Percentiles rank a stretch among this genome's conserved stretches.
Evolutionary conservation across 64 coral and sea anemone species (phyloP).

Genomic region (Pocillopora verrucosa): DNA sequence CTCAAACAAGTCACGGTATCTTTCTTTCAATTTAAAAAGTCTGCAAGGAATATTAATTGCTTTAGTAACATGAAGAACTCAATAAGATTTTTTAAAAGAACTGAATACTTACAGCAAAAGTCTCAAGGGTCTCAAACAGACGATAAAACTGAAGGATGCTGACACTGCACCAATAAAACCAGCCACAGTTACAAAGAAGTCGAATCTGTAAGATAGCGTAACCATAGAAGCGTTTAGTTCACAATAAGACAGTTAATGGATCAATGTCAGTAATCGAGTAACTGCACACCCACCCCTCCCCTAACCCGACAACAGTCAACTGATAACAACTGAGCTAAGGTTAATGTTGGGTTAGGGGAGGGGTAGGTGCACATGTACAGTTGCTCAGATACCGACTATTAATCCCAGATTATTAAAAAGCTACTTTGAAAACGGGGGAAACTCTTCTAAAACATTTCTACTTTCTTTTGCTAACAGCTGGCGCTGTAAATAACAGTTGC

Average conservation of each 20-base stretch:
- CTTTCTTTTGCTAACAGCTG: no score
- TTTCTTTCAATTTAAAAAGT: slow-evolving; percentile 82
- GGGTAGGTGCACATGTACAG: no score
- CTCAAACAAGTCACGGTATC: slow-evolving; percentile 92
- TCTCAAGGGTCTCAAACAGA: slow-evolving; percentile 81
- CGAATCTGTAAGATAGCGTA: slow-evolving; percentile 59
- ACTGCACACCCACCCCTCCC: no score
- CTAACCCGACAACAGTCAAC: no score
- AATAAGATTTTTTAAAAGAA: neutral
- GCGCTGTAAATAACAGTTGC: no score
- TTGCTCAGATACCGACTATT: no score
- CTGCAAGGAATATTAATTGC: slow-evolving; percentile 17
- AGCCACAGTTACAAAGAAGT: slow-evolving; percentile 85
- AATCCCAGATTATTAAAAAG: no score
- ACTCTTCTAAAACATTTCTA: no score
- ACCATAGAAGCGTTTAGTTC: neutral
- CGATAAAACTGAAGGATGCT: slow-evolving; percentile 69
- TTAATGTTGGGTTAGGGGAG: no score
- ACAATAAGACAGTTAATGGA: neutral
- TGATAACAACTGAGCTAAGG: no score
- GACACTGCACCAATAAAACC: slow-evolving; percentile 75
- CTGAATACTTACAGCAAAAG: slow-evolving; percentile 80
- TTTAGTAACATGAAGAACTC: neutral
- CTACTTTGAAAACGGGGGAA: no score
- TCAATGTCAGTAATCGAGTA: neutral